Conservation (phyloP, 2,113 vertebrate species). For the Addax nasomaculatus region DNA sequence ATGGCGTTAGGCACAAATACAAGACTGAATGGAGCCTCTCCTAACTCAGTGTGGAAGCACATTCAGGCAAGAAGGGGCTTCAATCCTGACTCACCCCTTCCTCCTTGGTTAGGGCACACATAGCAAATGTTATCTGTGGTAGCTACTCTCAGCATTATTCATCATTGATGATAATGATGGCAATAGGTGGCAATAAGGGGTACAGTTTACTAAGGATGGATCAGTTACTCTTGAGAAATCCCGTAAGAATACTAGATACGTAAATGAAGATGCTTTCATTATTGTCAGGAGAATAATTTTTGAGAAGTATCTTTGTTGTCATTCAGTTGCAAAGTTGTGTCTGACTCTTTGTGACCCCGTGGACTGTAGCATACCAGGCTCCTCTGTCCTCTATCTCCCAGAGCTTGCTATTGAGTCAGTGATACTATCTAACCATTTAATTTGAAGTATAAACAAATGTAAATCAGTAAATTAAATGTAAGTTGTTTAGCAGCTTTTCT, state of each 20-base stretch:
- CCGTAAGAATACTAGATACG: neutral
- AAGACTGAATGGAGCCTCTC: neutral
- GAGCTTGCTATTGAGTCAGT: neutral
- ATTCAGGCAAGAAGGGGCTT: neutral
- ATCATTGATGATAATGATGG: neutral
- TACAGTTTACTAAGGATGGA: neutral
- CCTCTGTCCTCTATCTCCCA: neutral
- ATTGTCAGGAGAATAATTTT: neutral
- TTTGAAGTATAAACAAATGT: neutral
- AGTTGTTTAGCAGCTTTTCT: neutral
- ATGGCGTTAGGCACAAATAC: neutral
- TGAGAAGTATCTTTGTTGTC: neutral
- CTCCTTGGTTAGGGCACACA: neutral
- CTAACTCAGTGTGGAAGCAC: neutral
- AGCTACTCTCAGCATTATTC: neutral
- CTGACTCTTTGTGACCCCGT: accelerated
- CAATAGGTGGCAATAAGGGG: neutral
- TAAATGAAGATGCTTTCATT: neutral
- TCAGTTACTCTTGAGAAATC: neutral
- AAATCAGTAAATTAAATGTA: neutral
- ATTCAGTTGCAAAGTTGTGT: neutral
- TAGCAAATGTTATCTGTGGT: neutral
- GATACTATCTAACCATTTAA: neutral
- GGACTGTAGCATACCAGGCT: neutral
- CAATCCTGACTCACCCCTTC: neutral